Conservation (phyloP, 2,113 vertebrate species). For the Microtus richardsoni region DNA sequence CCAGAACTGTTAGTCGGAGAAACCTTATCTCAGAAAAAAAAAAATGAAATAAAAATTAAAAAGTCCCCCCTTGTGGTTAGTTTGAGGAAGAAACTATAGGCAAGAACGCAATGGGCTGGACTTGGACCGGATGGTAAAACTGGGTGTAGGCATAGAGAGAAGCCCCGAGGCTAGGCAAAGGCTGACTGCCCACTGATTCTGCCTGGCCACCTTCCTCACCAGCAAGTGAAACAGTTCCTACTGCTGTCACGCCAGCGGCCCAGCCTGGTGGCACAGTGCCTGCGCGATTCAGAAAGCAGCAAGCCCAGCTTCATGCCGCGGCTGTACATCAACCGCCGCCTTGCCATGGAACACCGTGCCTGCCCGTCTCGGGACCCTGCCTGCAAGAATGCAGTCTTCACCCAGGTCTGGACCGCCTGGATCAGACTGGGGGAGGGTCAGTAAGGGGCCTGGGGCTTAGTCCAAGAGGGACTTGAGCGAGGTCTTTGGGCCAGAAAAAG, state of each 20-base stretch:
- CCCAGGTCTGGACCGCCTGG: constrained; percentile 88
- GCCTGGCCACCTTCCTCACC: constrained; percentile 39
- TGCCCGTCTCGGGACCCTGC: constrained; percentile 93
- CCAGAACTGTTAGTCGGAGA: not conserved
- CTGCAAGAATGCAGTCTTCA: constrained; percentile 96
- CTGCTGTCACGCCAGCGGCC: constrained; percentile 96
- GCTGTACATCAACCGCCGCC: constrained; percentile 98
- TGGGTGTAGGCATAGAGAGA: not conserved
- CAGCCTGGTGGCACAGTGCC: constrained; percentile 95
- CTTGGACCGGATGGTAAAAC: not conserved
- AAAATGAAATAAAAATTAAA: not conserved
- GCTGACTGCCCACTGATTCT: not conserved
- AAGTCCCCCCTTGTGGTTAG: not conserved
- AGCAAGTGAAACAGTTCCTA: constrained; percentile 98
- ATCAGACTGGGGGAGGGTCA: not conserved
- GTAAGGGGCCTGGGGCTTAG: not conserved
- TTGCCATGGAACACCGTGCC: constrained; percentile 98
- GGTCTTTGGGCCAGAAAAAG: not conserved
- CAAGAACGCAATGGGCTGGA: not conserved
- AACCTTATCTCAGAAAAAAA: not conserved
- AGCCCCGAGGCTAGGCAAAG: not conserved
- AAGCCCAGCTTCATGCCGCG: constrained; percentile 98
- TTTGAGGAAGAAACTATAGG: constrained; percentile 3
- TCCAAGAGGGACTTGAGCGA: not conserved
- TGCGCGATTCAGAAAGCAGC: constrained; percentile 97